Conservation (phyloP, 2,888 invertebrate species). For the Entomobrya multifasciata region DNA sequence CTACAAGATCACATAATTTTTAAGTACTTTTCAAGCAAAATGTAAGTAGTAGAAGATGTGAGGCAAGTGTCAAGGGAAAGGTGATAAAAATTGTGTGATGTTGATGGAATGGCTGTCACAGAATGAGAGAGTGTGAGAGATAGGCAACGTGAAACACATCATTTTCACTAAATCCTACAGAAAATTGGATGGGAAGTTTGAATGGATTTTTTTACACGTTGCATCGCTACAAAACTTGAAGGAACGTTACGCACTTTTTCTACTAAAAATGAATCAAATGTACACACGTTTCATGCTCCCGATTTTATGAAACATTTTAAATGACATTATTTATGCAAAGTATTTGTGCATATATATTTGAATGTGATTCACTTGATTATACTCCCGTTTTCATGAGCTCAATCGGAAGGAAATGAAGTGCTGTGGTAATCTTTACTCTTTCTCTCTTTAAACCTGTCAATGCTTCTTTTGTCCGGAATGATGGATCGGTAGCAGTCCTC, state of each 20-base stretch:
- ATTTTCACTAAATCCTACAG: no score
- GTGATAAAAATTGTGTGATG: no score
- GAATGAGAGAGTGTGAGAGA: neutral
- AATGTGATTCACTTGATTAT: conserved; percentile 32
- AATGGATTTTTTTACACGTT: no score
- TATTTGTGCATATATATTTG: neutral
- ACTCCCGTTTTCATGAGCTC: neutral
- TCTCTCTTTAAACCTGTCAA: conserved; percentile 27
- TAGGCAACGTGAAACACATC: no score
- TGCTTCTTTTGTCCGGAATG: conserved; percentile 61
- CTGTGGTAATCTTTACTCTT: conserved; percentile 29
- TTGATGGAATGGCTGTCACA: conserved; percentile 51
- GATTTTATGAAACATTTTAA: no score
- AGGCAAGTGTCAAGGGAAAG: conserved; percentile 32
- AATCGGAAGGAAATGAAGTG: conserved; percentile 4
- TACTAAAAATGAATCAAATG: no score
- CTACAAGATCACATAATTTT: no score
- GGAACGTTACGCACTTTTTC: no score
- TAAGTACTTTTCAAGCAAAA: no score
- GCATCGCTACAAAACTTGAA: no score
- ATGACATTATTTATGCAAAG: neutral
- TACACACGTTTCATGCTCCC: no score
- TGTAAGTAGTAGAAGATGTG: neutral
- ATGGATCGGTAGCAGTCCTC: conserved; percentile 55
- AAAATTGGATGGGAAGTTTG: no score